Percentiles rank a stretch among this genome's conserved stretches.
Evolutionary conservation across 2,113 vertebrate genomes (phyloP).

Genomic region (Rhinolophus ferrumequinum): DNA sequence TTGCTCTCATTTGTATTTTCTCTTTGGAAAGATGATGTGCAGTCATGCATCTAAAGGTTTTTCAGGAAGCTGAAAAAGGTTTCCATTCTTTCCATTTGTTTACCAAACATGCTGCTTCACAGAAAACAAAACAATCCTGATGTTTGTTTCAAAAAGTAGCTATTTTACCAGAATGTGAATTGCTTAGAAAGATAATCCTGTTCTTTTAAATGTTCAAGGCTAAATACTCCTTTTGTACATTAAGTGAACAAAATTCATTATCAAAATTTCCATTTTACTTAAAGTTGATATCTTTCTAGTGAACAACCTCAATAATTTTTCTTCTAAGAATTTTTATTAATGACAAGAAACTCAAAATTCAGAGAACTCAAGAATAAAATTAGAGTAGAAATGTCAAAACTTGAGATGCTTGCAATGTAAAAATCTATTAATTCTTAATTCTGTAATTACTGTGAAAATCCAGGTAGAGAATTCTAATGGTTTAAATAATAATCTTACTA

Average conservation of each 20-base stretch:
- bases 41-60: constrained; percentile 2
- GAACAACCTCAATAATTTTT: background rate
- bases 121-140: constrained; percentile 50
- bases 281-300: background rate
- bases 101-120: constrained; percentile 64
- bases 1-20: constrained; percentile 65
- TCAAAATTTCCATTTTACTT: constrained; percentile 7
- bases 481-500: background rate
- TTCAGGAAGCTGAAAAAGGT: constrained; percentile 39
- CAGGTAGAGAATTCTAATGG: background rate
- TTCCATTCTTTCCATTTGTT: constrained; percentile 65
- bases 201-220: constrained; percentile 29
- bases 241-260: constrained; percentile 13
- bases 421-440: background rate
- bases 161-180: constrained; percentile 65
- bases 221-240: background rate
- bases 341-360: constrained; percentile 39
- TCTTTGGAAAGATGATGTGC: constrained; percentile 50
- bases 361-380: background rate
- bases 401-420: background rate
- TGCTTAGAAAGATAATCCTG: constrained; percentile 53
- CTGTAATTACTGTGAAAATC: background rate
- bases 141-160: constrained; percentile 49
- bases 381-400: constrained; percentile 20
- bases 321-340: constrained; percentile 47